A percentile compares a stretch with the other conserved stretches of the same genome.
Evolutionary conservation across 2,888 invertebrate genomes (phyloP).

Genomic region (Perithous albicinctus): DNA sequence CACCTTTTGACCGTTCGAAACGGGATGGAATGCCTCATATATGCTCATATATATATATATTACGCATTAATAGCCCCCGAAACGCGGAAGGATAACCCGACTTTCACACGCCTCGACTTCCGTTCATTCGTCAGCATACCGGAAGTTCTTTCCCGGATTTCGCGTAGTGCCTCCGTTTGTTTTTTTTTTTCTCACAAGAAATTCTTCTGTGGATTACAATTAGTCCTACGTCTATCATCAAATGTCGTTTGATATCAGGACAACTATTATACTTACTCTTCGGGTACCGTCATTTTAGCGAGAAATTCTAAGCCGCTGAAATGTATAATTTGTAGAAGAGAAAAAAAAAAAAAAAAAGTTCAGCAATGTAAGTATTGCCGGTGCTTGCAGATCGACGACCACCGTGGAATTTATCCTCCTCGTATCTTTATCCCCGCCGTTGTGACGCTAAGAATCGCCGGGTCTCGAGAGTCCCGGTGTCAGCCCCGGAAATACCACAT

Average conservation of each 20-base stretch:
- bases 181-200: constrained; percentile 37
- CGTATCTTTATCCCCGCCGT: not conserved
- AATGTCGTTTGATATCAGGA: not conserved
- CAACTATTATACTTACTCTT: constrained; percentile 74
- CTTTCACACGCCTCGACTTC: constrained; percentile 67
- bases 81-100: constrained; percentile 58
- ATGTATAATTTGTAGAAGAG: no score
- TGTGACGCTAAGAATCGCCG: not conserved
- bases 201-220: not conserved
- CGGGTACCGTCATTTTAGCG: constrained; percentile 75
- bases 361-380: no score
- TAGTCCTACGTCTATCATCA: not conserved
- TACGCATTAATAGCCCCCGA: constrained; percentile 30
- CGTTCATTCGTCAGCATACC: constrained; percentile 43
- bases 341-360: no score
- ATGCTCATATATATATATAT: no score
- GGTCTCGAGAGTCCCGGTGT: constrained; percentile 5
- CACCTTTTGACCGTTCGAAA: no score
- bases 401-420: constrained; percentile 8
- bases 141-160: constrained; percentile 61
- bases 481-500: constrained; percentile 64
- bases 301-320: not conserved
- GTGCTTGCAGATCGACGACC: no score
- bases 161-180: constrained; percentile 33
- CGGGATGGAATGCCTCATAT: no score